Evolutionary conservation across 2,888 invertebrate species (phyloP), one percentile per base, ranked within the genome.

Genomic region (Drosophila algonquin): DNA sequence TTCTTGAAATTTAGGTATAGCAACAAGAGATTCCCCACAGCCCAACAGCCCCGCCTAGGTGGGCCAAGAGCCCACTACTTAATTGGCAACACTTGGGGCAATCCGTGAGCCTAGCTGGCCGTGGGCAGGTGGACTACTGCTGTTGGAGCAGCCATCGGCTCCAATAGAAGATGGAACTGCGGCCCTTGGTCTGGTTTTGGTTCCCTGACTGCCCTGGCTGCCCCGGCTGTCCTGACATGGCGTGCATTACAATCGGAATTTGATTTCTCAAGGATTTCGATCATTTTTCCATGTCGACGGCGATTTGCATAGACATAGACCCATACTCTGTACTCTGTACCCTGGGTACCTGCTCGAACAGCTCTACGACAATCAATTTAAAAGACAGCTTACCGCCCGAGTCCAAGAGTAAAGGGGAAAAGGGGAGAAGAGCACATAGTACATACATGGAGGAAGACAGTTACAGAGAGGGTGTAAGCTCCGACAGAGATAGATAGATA

Each of bases 201-300:
- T 14, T 40, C n/a, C 40, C 14, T 40, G 14, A 4, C 35, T 14
- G 4, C 35, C 35, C 35, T 40, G 14, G 12, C 35, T 14, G 4
- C 35, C 35, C 35, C 7, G n/a, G 24, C 67, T 74, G 59, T 65
- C 73, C 73, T 73, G 70, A 69, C 82, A 80, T 80, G 84, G 73
- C 86, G 75, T 68, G 76, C 83, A 78, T 73, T 73, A 69, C 82
- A 80, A 84, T 87, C 82, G 78, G 55, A 78, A 76, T 86, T 86
- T 86, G 84, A 87, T 87, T 87, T 85, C 74, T 71, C 88, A 85
- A 87, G 84, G 84, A 82, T 82, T 87, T 85, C 75, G 78, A 86
- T 85, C 83, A 85, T 76, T 83, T 81, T 76, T 78, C 75, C 69
- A 77, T 76, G 86, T 83, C 76, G 67, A 40, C 82, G 57, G 59